phyloP scores from a whole-genome alignment of 2,888 invertebrate genomes.

The Neoaliturus tenellus region DNA sequence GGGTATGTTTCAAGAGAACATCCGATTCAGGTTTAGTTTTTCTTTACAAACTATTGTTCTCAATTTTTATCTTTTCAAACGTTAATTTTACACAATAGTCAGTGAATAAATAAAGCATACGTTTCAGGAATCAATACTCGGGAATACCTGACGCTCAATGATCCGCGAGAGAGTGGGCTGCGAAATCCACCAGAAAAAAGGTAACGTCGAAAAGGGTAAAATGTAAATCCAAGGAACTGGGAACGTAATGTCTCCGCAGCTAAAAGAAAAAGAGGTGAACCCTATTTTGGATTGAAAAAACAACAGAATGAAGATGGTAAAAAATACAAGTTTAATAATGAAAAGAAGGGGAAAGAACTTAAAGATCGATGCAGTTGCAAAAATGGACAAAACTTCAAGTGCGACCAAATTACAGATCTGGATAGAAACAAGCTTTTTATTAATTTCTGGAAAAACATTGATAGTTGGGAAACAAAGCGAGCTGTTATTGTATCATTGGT shows the following conservation, averaged over 20 bases:
- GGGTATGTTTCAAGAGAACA: too few relatives aligned
- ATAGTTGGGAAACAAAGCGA: constrained; percentile 48
- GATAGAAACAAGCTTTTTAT: constrained; percentile 48
- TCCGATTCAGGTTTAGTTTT: too few relatives aligned
- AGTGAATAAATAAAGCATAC: too few relatives aligned
- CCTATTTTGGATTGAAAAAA: constrained; percentile 50
- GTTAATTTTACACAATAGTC: too few relatives aligned
- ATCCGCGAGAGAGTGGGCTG: too few relatives aligned
- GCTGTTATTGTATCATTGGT: constrained; percentile 37
- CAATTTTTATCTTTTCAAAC: too few relatives aligned
- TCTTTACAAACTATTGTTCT: too few relatives aligned
- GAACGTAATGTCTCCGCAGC: constrained; percentile 36
- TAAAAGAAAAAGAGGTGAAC: constrained; percentile 54
- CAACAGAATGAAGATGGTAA: constrained; percentile 19
- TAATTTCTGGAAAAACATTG: constrained; percentile 49
- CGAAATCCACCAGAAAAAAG: too few relatives aligned
- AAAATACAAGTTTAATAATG: constrained; percentile 40
- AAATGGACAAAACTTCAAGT: constrained; percentile 33
- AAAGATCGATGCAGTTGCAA: constrained; percentile 46
- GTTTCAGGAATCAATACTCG: too few relatives aligned
- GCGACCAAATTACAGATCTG: constrained; percentile 34
- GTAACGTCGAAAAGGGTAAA: constrained; percentile 43
- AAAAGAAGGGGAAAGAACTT: constrained; percentile 32
- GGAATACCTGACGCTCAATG: too few relatives aligned
- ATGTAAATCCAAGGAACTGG: constrained; percentile 49